Evolutionary conservation across 2,888 invertebrate species (phyloP).

Genomic region (Cordylochernes scorpioides): DNA sequence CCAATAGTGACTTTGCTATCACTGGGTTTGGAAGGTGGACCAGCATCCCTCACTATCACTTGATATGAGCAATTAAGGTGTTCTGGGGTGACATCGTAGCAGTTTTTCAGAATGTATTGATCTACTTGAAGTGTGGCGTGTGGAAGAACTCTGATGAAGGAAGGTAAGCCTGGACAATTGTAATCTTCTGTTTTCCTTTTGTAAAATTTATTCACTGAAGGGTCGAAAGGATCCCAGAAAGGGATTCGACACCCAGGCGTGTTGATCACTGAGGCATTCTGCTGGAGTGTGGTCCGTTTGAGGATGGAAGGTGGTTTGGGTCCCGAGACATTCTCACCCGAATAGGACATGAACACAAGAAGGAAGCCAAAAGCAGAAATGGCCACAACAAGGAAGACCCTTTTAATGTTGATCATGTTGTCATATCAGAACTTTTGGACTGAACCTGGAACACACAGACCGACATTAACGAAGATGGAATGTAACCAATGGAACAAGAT

Average conservation of each 20-base stretch:
- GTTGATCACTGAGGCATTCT: conserved; percentile 8
- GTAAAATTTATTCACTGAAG: conserved; percentile 7
- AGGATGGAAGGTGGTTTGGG: too few relatives aligned
- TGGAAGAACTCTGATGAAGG: conserved; percentile 4
- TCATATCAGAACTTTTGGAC: too few relatives aligned
- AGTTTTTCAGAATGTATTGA: conserved; percentile 3
- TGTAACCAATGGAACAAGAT: too few relatives aligned
- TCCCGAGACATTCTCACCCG: too few relatives aligned
- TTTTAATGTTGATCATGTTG: too few relatives aligned
- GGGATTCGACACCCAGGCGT: conserved; percentile 12
- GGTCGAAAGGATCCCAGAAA: conserved; percentile 11
- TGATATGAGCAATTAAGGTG: conserved; percentile 7
- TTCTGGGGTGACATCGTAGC: conserved; percentile 5
- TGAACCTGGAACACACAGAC: too few relatives aligned
- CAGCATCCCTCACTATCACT: conserved; percentile 7
- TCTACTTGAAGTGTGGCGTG: conserved; percentile 6
- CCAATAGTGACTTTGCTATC: conserved; percentile 8
- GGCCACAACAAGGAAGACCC: too few relatives aligned
- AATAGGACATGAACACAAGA: too few relatives aligned
- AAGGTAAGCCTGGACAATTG: conserved; percentile 7
- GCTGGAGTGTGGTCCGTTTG: too few relatives aligned
- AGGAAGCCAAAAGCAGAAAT: too few relatives aligned
- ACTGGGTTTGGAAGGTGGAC: conserved; percentile 4
- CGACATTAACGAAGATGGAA: too few relatives aligned
- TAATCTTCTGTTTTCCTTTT: conserved; percentile 4